Conservation (phyloP, 2,888 invertebrate species). For the Pogonocherus hispidulus region DNA sequence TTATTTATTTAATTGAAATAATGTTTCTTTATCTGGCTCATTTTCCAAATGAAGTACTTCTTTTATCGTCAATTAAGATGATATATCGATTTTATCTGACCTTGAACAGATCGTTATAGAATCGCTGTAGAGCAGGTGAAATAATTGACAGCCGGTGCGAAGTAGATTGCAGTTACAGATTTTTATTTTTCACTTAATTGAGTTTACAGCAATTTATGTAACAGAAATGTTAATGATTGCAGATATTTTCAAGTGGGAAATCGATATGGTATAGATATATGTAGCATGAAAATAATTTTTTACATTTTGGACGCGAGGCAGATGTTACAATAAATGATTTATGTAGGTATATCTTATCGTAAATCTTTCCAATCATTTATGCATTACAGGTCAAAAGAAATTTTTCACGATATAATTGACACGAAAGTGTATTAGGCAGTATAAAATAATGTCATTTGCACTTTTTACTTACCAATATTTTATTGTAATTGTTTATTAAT, state of each 20-base stretch:
- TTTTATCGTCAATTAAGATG: conserved; percentile 8
- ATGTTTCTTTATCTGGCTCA: too few species aligned
- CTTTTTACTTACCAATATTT: too few species aligned
- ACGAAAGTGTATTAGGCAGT: too few species aligned
- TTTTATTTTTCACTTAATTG: conserved; percentile 6
- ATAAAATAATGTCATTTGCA: too few species aligned
- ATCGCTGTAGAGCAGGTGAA: conserved; percentile 13
- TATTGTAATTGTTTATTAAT: too few species aligned
- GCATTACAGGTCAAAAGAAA: too few species aligned
- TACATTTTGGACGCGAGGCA: not conserved
- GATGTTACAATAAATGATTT: too few species aligned
- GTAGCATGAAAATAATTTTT: not conserved
- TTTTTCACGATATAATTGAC: too few species aligned
- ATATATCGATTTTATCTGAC: conserved; percentile 3
- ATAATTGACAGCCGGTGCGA: conserved; percentile 11
- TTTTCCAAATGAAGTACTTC: not conserved
- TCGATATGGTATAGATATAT: not conserved
- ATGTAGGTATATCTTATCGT: too few species aligned
- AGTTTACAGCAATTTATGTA: conserved; percentile 5
- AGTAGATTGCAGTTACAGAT: conserved; percentile 3
- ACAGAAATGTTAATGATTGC: conserved; percentile 9
- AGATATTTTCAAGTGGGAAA: not conserved
- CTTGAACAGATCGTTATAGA: too few species aligned
- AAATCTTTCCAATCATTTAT: too few species aligned
- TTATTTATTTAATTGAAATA: too few species aligned